phyloP scores from a whole-genome alignment of 2,113 vertebrate genomes.

The Cettia cetti region DNA sequence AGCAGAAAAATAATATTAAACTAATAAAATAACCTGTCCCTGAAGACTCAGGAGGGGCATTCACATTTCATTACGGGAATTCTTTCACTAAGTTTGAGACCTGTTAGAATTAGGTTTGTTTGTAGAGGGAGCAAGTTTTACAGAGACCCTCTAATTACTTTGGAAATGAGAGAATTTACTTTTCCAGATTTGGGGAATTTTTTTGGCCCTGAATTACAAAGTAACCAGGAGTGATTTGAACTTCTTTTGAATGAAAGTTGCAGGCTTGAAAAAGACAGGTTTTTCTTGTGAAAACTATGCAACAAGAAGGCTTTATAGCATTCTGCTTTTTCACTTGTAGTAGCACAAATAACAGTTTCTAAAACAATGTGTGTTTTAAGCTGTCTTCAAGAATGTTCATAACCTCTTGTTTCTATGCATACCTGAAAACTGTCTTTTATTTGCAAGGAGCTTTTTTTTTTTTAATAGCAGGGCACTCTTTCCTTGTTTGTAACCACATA shows the following conservation, averaged over 20 bases:
- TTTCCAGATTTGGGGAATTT: background rate
- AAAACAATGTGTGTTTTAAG: background rate
- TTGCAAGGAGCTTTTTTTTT: background rate
- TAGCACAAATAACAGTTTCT: background rate
- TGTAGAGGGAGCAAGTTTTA: background rate
- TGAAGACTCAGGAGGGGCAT: background rate
- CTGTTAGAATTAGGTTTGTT: background rate
- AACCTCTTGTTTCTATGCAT: background rate
- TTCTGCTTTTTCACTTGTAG: background rate
- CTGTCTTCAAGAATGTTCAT: background rate
- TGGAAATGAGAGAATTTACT: background rate
- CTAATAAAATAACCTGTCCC: background rate
- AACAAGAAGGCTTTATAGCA: background rate
- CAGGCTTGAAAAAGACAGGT: background rate
- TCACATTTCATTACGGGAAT: background rate
- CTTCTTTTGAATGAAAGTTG: background rate
- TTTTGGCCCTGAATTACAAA: background rate
- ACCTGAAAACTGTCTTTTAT: conserved; percentile 44
- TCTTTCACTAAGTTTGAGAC: background rate
- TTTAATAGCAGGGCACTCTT: background rate
- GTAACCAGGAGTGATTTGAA: background rate
- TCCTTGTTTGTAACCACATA: conserved; percentile 66
- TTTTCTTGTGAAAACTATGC: background rate
- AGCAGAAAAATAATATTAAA: background rate
- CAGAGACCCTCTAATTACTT: background rate